These are phyloP conservation scores for Magallana gigas DNA, from an alignment of 1,140 invertebrate species.

Conservation along the genomic window DNA sequence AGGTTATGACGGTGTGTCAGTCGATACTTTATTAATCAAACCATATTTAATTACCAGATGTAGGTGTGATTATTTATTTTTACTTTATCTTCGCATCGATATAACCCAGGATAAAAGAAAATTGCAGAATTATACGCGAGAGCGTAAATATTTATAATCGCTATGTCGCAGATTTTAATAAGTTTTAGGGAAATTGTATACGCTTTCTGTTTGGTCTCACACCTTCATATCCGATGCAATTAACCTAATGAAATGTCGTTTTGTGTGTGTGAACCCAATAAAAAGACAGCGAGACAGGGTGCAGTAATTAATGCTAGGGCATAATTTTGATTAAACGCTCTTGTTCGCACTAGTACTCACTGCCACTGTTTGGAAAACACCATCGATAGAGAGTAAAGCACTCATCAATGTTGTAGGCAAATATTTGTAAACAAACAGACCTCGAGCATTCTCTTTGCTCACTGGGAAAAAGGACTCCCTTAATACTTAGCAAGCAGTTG, in stretches of 20 bases:
- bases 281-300: neutral
- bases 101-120: neutral
- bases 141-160: slow-evolving; percentile 15
- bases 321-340: neutral
- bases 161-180: neutral
- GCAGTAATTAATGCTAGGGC: slow-evolving; percentile 3
- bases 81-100: slow-evolving; percentile 1
- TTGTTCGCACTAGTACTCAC: neutral
- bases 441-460: neutral
- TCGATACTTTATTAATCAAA: slow-evolving; percentile 10
- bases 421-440: slow-evolving; percentile 19
- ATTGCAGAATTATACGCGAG: neutral
- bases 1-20: neutral
- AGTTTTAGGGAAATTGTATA: neutral
- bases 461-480: too few species aligned
- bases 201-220: neutral
- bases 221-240: slow-evolving; percentile 20
- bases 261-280: neutral
- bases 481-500: too few species aligned
- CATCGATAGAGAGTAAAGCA: neutral
- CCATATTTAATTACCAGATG: slow-evolving; percentile 27
- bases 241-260: slow-evolving; percentile 9
- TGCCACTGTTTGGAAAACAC: slow-evolving; percentile 9
- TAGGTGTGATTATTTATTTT: slow-evolving; percentile 28
- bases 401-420: slow-evolving; percentile 7